Base-by-base conservation (phyloP, 2,797 vertebrate genomes). In the Paratrypauchen microcephalus region DNA sequence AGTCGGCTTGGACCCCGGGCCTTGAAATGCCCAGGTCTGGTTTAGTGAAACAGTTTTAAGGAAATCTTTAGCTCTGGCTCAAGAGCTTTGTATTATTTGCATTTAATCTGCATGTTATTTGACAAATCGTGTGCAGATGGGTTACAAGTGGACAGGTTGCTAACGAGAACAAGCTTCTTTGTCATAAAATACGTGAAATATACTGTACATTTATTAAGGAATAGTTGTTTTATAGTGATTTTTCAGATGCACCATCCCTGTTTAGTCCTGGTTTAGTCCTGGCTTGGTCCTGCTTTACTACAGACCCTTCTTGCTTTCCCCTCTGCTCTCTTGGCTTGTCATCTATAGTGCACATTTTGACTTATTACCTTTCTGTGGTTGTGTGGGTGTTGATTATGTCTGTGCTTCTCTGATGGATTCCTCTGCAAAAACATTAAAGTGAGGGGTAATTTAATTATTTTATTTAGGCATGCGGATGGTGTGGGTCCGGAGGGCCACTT, bases 401-500 rank as follows among this genome's bases (percentile, higher is more conserved):
- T 67, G 72, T 73, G 78, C 52, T 69, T 69, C 72, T 84, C 72
- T 75, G 75, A 82, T 70, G 66, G 66, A 69, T 72, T 67, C 59
- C 72, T 72, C 71, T 73, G 60, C 13, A 50, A 64, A 70, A 74
- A 74, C 61, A 71, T 58, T 72, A 81, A 66, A 52, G 68, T 75
- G 78, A 61, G 71, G 55, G 76, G 70, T 80, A 83, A 91, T 89
- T 88, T 70, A 84, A 84, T 87, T 85, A 84, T 72, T 55, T 68
- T 41, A 6, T 28, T 47, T 67, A 66, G 68, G 71, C 64, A 69
- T 54, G 65, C 64, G 68, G 68, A 65, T 65, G 55, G 77, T 47
- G 7, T 45, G 21, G 65, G 71, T 85, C 87, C 70, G 62, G 48
- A 23, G 83, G 88, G 85, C 81, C 70, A 66, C 73, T 84, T 92